Percentiles rank a stretch among this genome's conserved stretches.
Evolutionary conservation across 2,113 vertebrate genomes (phyloP).

Genomic region (Coptodon bakossiorum): DNA sequence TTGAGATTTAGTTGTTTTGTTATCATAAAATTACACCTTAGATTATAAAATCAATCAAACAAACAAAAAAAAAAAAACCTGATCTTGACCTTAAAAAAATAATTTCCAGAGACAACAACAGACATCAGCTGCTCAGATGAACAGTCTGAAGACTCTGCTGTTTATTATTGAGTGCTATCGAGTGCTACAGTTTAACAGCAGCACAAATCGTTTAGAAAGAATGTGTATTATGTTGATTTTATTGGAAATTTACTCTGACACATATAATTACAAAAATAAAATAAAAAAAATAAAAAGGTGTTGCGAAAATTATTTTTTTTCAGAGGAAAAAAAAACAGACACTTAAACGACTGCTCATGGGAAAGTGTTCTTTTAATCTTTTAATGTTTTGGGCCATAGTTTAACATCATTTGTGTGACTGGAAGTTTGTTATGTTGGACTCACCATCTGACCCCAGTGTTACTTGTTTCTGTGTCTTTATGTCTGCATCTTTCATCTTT

Average conservation of each 20-base stretch:
- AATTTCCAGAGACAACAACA: background rate
- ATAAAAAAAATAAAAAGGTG: background rate
- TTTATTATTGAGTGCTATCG: background rate
- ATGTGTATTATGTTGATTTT: background rate
- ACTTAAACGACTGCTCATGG: rapidly evolving
- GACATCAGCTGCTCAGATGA: background rate
- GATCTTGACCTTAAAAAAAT: background rate
- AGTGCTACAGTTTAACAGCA: background rate
- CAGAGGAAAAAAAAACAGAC: rapidly evolving
- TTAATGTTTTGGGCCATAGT: background rate
- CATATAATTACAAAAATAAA: background rate
- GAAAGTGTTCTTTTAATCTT: background rate
- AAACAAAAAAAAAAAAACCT: rapidly evolving
- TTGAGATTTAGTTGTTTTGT: background rate
- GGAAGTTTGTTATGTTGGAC: background rate
- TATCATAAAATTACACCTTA: background rate
- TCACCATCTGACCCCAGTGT: rapidly evolving
- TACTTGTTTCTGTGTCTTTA: background rate
- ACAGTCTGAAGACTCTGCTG: background rate
- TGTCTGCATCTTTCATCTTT: background rate
- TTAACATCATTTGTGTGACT: background rate
- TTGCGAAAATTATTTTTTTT: background rate
- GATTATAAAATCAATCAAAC: background rate
- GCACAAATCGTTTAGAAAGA: background rate
- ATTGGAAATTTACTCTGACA: background rate